Evolutionary conservation across 2,797 vertebrate genomes (phyloP), one percentile per base, ranked within the genome.

Genomic region (Lagorchestes hirsutus): DNA sequence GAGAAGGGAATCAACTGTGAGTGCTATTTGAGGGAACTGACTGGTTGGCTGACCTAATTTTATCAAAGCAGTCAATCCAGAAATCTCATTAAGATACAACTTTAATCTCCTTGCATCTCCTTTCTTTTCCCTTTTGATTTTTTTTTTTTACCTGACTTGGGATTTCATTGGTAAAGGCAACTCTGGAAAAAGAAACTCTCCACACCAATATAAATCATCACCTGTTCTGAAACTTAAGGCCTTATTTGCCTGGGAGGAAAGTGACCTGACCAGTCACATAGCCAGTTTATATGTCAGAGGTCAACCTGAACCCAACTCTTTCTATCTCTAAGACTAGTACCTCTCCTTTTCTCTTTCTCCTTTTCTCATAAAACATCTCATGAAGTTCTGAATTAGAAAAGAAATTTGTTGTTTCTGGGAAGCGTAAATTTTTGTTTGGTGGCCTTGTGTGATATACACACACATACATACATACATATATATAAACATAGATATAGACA

Each of bases 61-160:
- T 9, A 94, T 97, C 57, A 93, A 97, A 97, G 91, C 14, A 96
- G 67, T 91, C 46, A 28, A 95, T 93, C 24, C 3, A 94, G 50
- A 94, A 92, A 50, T 22, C 57, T 90, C 18, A 52, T 91, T 55
- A 97, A 67, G 16, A 91, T 92, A 10, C 34, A 54, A 24, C 24
- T 95, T 93, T 96, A 55, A 50, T 40, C 46, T 94, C 93, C 4
- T 10, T 96, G n/a, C 6, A 93, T 93, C 18, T 92, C 12, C 12
- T 93, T 90, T 12, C 57, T 94, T 40, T 91, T n/a, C 2, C 18
- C 0, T 62, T 93, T 92, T 74, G 18, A 90, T 94, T 18, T 90
- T 5, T 56, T n/a, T 14, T 16, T 67, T 67, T 67, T 5, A 40
- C n/a, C n/a, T 74, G 67, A 74, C 67, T 9, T 74, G n/a, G 6